Conservation (phyloP, 2,888 invertebrate species). For the Biston stratarius region DNA sequence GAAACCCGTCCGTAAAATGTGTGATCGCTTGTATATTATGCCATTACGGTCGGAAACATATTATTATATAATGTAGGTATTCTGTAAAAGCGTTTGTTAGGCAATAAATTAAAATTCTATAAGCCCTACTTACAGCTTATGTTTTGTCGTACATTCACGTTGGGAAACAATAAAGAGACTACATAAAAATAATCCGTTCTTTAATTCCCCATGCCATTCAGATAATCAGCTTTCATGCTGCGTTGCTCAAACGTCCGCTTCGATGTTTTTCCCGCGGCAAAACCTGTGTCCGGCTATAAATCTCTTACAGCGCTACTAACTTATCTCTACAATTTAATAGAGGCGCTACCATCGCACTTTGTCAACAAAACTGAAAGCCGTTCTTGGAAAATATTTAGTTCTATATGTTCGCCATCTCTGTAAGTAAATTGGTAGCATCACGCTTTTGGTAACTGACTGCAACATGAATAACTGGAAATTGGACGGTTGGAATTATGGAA, state of each 20-base stretch:
- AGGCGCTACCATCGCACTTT: not conserved
- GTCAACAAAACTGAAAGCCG: not conserved
- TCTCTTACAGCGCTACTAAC: conserved; percentile 26
- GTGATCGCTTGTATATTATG: too few species aligned
- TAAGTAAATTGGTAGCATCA: not conserved
- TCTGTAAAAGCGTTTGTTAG: too few species aligned
- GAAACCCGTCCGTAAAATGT: too few species aligned
- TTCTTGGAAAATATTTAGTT: not conserved
- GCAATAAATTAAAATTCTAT: too few species aligned
- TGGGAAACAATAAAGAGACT: too few species aligned
- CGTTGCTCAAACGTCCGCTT: conserved; percentile 22
- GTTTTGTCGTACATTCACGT: not conserved
- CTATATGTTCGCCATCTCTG: not conserved
- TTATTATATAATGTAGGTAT: too few species aligned
- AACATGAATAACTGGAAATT: conserved; percentile 43
- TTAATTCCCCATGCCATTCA: conserved; percentile 21
- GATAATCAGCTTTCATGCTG: conserved; percentile 35
- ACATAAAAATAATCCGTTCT: conserved; percentile 6
- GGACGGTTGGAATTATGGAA: conserved; percentile 36
- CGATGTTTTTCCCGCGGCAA: conserved; percentile 39
- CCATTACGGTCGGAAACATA: too few species aligned
- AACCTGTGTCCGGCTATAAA: conserved; percentile 36
- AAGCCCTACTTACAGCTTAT: not conserved
- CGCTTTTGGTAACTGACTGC: conserved; percentile 37
- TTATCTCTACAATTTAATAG: not conserved